Percentiles rank a stretch among this genome's conserved stretches.
phyloP scores from a whole-genome alignment of 2,797 vertebrate species.

The Chiroxiphia lanceolata region DNA sequence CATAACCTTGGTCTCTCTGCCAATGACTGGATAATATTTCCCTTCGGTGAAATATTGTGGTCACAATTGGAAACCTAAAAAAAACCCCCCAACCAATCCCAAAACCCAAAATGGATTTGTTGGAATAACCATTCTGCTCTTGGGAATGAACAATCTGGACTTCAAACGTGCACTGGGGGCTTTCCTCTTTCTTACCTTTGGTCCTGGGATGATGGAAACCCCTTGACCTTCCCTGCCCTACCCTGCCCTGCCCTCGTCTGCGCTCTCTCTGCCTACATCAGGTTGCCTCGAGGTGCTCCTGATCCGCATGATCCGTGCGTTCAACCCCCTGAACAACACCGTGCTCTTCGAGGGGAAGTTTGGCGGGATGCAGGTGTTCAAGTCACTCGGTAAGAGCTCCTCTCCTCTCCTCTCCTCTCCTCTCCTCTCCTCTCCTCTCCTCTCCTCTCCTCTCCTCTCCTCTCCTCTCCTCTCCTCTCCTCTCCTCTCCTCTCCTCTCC shows the following conservation, averaged over 20 bases:
- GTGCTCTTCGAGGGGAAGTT: conserved; percentile 90
- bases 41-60: neutral
- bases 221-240: neutral
- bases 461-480: no score
- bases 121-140: neutral
- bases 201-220: conserved; percentile 74
- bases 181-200: conserved; percentile 49
- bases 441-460: no score
- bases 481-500: neutral
- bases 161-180: neutral
- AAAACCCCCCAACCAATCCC: neutral
- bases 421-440: neutral
- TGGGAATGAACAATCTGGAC: conserved; percentile 13
- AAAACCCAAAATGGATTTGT: neutral
- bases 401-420: no score
- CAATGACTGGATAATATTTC: neutral
- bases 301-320: conserved; percentile 88
- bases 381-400: conserved; percentile 84
- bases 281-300: conserved; percentile 91
- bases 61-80: neutral
- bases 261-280: conserved; percentile 59
- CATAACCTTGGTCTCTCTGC: neutral
- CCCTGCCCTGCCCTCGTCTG: conserved; percentile 1
- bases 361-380: conserved; percentile 85
- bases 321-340: conserved; percentile 89